phyloP scores from a whole-genome alignment of 2,797 vertebrate genomes.

The Typhlichthys eigenmanni region DNA sequence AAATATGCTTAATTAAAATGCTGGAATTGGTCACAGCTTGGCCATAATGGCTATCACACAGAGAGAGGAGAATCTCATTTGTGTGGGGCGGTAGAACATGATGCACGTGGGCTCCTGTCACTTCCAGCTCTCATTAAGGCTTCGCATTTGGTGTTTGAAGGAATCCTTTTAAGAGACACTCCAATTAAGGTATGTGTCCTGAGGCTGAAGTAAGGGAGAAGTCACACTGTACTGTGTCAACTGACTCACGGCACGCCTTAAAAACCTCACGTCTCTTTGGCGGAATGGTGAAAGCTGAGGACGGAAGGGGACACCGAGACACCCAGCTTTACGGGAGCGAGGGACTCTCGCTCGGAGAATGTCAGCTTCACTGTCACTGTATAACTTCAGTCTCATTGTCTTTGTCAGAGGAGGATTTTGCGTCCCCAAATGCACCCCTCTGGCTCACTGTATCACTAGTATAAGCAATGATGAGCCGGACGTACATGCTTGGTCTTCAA shows the following conservation, averaged over 20 bases:
- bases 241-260: constrained; percentile 60
- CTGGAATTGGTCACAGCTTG: constrained; percentile 75
- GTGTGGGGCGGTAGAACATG: constrained; percentile 67
- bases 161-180: constrained; percentile 74
- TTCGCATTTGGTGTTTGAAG: constrained; percentile 69
- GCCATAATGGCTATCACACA: constrained; percentile 72
- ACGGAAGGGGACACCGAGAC: constrained; percentile 19
- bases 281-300: constrained; percentile 57
- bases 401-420: constrained; percentile 45
- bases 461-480: constrained; percentile 38
- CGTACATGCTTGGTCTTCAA: constrained; percentile 44
- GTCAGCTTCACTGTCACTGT: constrained; percentile 48
- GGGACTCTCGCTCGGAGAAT: constrained; percentile 51
- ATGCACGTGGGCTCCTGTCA: constrained; percentile 75
- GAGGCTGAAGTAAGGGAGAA: constrained; percentile 63
- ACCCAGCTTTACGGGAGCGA: constrained; percentile 43
- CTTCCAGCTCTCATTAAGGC: constrained; percentile 75
- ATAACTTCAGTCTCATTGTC: constrained; percentile 56
- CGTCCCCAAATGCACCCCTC: constrained; percentile 31
- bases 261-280: constrained; percentile 57
- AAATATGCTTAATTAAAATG: constrained; percentile 79
- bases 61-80: constrained; percentile 71
- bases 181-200: constrained; percentile 79
- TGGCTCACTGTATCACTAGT: constrained; percentile 11
- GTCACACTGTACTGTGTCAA: constrained; percentile 40